Conservation (phyloP, 2,113 vertebrate species). For the Eonycteris spelaea region DNA sequence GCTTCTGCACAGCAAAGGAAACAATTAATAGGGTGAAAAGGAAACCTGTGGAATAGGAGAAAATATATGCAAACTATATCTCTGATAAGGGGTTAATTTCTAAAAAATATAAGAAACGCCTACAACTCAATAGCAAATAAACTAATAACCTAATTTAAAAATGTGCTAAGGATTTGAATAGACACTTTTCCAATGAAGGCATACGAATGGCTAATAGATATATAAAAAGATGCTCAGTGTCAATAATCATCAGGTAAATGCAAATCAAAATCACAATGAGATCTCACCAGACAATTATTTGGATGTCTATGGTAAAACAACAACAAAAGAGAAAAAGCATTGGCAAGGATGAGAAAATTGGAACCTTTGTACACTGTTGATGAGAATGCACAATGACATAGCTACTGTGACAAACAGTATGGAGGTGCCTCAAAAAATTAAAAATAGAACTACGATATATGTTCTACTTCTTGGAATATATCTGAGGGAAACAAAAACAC, state of each 20-base stretch:
- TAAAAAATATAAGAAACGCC: background rate
- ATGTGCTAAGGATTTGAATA: background rate
- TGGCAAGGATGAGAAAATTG: background rate
- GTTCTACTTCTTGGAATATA: background rate
- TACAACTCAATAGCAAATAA: background rate
- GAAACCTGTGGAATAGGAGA: background rate
- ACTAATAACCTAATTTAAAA: background rate
- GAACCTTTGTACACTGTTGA: background rate
- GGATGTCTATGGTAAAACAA: background rate
- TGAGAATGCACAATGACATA: background rate
- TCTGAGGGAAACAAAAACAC: background rate
- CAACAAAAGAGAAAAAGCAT: background rate
- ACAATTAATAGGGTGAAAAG: background rate
- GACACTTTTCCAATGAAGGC: background rate
- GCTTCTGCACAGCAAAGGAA: background rate
- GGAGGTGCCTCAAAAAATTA: background rate
- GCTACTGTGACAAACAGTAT: background rate
- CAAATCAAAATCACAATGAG: background rate
- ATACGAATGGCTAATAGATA: background rate
- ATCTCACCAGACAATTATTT: background rate
- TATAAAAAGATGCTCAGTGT: background rate
- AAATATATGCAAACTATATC: background rate
- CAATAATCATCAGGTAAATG: background rate
- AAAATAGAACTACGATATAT: background rate
- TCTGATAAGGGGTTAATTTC: background rate